Evolutionary conservation across 2,888 invertebrate genomes (phyloP).

Genomic region (Cyclophora punctaria): DNA sequence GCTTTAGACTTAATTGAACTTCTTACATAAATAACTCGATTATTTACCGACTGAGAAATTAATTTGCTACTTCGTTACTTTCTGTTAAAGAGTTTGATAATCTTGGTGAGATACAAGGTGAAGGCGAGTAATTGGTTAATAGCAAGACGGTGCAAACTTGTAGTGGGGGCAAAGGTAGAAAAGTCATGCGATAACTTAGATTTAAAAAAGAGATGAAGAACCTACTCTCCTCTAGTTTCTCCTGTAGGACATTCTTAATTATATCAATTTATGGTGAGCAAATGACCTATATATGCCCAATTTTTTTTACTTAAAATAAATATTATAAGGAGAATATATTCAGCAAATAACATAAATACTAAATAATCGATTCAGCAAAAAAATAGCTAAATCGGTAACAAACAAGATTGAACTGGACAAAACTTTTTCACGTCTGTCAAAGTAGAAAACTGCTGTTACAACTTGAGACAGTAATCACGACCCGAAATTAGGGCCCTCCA

Average conservation of each 20-base stretch:
- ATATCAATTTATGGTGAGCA: too few relatives aligned
- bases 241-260: too few relatives aligned
- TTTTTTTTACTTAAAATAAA: too few relatives aligned
- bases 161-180: too few relatives aligned
- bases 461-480: conserved; percentile 12
- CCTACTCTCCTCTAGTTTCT: too few relatives aligned
- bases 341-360: too few relatives aligned
- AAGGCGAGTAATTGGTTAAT: too few relatives aligned
- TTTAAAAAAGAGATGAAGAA: too few relatives aligned
- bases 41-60: background rate
- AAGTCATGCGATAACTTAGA: too few relatives aligned
- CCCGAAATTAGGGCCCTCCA: conserved; percentile 14
- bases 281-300: too few relatives aligned
- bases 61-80: background rate
- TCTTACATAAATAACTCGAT: background rate
- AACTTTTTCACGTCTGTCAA: conserved; percentile 10
- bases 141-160: too few relatives aligned
- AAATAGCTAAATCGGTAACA: background rate
- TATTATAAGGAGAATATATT: too few relatives aligned
- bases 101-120: background rate
- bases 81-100: background rate
- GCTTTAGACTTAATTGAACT: conserved; percentile 5
- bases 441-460: background rate
- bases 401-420: conserved; percentile 4
- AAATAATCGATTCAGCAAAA: background rate